Percentiles rank a stretch among this genome's conserved stretches.
These are phyloP conservation scores for Anser cygnoides DNA, from an alignment of 2,113 vertebrate species.

Conservation along the genomic window DNA sequence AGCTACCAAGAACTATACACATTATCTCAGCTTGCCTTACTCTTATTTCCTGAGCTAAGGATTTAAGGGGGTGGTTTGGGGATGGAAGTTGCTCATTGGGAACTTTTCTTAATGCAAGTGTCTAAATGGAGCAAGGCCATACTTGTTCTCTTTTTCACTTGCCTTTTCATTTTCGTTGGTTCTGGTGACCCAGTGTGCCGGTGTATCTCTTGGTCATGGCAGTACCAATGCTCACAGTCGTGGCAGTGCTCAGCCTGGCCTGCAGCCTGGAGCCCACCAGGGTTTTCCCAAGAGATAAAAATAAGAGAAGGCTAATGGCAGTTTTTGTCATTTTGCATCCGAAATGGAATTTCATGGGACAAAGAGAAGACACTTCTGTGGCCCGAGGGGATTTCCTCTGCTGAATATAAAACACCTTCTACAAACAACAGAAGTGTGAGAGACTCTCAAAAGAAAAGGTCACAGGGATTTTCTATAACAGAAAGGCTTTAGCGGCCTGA, in stretches of 20 bases:
- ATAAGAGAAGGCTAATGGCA: not conserved
- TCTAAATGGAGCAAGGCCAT: not conserved
- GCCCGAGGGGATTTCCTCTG: not conserved
- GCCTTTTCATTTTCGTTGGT: not conserved
- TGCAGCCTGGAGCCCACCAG: not conserved
- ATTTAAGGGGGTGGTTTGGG: not conserved
- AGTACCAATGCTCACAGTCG: not conserved
- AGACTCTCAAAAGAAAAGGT: conserved; percentile 65
- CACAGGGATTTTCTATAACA: conserved; percentile 61
- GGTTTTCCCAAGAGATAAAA: conserved; percentile 21
- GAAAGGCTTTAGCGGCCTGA: conserved; percentile 43
- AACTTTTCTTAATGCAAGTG: not conserved
- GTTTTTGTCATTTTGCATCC: conserved; percentile 51
- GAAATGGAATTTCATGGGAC: conserved; percentile 46
- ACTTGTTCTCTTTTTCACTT: not conserved
- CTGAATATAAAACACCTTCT: conserved; percentile 53
- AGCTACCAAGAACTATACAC: not conserved
- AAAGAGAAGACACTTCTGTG: conserved; percentile 28
- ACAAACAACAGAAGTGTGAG: conserved; percentile 63
- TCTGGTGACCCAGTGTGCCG: not conserved
- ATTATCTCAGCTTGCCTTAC: not conserved
- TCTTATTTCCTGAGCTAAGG: not conserved
- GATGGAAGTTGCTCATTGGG: not conserved
- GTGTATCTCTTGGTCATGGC: not conserved
- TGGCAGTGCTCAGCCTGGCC: not conserved